These are phyloP conservation scores for Ips nitidus DNA, from an alignment of 1,140 invertebrate genomes.

Conservation along the genomic window DNA sequence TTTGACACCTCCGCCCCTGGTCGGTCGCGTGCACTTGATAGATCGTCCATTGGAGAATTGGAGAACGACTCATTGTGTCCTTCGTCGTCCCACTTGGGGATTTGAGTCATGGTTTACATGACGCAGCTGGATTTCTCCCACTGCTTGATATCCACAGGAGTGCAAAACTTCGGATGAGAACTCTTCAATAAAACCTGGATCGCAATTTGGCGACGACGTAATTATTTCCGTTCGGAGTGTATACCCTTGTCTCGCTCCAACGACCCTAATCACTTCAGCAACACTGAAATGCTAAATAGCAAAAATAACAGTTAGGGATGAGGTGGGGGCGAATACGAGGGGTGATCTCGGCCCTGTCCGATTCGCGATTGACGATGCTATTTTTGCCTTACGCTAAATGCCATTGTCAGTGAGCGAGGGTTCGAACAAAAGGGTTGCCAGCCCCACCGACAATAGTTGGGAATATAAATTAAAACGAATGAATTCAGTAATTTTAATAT, in stretches of 20 bases:
- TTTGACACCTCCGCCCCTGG: constrained; percentile 32
- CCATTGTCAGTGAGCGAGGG: constrained; percentile 6
- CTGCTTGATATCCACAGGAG: neutral
- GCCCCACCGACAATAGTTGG: constrained; percentile 13
- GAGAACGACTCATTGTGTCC: neutral
- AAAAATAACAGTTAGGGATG: constrained; percentile 13
- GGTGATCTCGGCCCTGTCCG: constrained; percentile 7
- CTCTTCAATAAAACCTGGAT: neutral
- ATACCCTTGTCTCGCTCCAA: constrained; percentile 11
- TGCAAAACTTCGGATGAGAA: neutral
- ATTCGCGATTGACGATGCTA: constrained; percentile 19
- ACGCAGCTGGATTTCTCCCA: constrained; percentile 5
- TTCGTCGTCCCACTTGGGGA: constrained; percentile 1
- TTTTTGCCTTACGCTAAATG: constrained; percentile 22
- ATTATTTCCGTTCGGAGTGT: constrained; percentile 9
- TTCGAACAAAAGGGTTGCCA: constrained; percentile 17
- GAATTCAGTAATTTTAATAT: constrained; percentile 23
- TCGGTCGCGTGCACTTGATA: constrained; percentile 27
- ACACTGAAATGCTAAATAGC: constrained; percentile 16
- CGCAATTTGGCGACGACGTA: constrained; percentile 10
- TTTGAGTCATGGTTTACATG: constrained; percentile 11
- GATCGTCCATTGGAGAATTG: constrained; percentile 31
- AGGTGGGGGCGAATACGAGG: constrained; percentile 5
- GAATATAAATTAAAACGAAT: constrained; percentile 21
- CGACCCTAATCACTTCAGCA: constrained; percentile 19